Conservation (phyloP, 64 coral and sea anemone genomes). For the Actinia equina region DNA sequence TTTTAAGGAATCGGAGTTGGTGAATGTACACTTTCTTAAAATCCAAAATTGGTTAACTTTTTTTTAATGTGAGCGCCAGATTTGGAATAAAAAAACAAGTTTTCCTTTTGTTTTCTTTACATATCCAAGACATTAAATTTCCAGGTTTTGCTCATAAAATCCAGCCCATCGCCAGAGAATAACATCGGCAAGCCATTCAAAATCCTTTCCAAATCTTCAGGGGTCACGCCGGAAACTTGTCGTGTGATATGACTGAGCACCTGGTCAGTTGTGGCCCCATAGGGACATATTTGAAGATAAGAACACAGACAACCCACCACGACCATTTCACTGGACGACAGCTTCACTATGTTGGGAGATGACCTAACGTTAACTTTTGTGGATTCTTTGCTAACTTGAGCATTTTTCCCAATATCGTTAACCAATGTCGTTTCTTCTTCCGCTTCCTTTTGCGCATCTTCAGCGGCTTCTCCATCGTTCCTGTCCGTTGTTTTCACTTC, state of each 20-base stretch:
- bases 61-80: too few relatives aligned
- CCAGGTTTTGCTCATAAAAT: slow-evolving; percentile 2
- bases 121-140: background rate
- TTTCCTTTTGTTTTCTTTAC: background rate
- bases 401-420: background rate
- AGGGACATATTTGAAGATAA: slow-evolving; percentile 62
- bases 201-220: slow-evolving; percentile 42
- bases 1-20: too few relatives aligned
- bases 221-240: slow-evolving; percentile 48
- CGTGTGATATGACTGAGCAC: slow-evolving; percentile 62
- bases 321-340: slow-evolving; percentile 59
- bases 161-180: slow-evolving; percentile 26
- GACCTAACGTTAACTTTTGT: background rate
- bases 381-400: background rate
- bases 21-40: too few relatives aligned
- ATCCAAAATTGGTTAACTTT: too few relatives aligned
- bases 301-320: slow-evolving; percentile 78
- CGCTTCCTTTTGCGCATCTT: background rate
- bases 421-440: background rate
- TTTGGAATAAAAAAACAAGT: too few relatives aligned
- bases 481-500: too few relatives aligned
- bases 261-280: slow-evolving; percentile 66
- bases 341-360: slow-evolving; percentile 17
- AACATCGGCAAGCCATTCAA: slow-evolving; percentile 64
- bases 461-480: background rate